A percentile compares a stretch with the other conserved stretches of the same genome.
phyloP scores from a whole-genome alignment of 2,888 invertebrate species.

The Poecilobothrus nobilitatus region DNA sequence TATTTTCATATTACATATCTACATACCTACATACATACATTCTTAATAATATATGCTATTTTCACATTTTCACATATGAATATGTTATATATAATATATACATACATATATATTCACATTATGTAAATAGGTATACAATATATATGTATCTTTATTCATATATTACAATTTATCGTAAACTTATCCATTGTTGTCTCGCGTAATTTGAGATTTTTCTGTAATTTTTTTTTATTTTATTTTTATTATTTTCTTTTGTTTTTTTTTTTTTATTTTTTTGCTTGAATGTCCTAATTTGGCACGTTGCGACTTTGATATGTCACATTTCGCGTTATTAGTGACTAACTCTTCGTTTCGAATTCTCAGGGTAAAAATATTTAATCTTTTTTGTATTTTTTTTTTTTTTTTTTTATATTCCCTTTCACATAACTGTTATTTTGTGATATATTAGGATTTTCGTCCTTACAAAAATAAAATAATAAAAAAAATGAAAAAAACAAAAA shows the following conservation, averaged over 20 bases:
- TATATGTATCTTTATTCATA: not conserved
- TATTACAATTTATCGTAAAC: conserved; percentile 11
- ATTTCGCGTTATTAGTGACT: conserved; percentile 21
- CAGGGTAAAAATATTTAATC: not conserved
- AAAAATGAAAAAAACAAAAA: too few species aligned
- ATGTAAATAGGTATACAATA: too few species aligned
- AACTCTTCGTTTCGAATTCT: conserved; percentile 8
- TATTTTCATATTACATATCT: not conserved
- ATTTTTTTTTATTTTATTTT: not conserved
- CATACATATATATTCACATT: not conserved
- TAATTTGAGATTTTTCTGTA: conserved; percentile 19
- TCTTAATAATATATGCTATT: too few species aligned
- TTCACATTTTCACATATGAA: not conserved
- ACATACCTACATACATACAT: not conserved
- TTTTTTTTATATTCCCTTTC: not conserved
- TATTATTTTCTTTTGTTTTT: conserved; percentile 4
- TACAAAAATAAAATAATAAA: not conserved
- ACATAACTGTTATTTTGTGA: not conserved
- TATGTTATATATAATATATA: not conserved
- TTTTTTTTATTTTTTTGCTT: not conserved
- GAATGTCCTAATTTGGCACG: conserved; percentile 19
- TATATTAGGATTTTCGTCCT: not conserved
- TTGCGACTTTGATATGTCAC: conserved; percentile 18
- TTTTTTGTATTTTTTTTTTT: too few species aligned
- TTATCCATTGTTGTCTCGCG: conserved; percentile 18